These are phyloP conservation scores for Formicarius rufipectus DNA, from an alignment of 2,113 vertebrate species.

Conservation along the genomic window DNA sequence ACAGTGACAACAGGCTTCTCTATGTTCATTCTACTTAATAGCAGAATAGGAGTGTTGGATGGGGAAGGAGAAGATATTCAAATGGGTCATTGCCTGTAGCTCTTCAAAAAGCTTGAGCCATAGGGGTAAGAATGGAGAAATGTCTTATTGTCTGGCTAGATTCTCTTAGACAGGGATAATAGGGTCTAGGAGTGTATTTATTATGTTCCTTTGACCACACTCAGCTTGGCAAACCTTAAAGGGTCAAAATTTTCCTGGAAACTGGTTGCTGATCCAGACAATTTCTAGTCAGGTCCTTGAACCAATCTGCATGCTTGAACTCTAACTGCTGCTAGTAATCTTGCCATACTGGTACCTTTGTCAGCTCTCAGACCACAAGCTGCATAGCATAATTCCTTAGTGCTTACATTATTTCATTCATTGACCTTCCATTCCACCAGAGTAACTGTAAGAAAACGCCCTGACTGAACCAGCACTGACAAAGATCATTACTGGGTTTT, in stretches of 20 bases:
- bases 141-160: not conserved
- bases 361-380: not conserved
- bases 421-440: not conserved
- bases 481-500: not conserved
- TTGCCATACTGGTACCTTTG: not conserved
- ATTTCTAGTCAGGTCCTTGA: not conserved
- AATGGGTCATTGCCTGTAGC: not conserved
- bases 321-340: not conserved
- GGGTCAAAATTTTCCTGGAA: not conserved
- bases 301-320: fast-evolving
- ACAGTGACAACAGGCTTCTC: not conserved
- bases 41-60: not conserved
- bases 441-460: not conserved
- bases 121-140: not conserved
- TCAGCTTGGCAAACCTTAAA: not conserved
- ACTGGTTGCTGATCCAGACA: not conserved
- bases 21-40: not conserved
- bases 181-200: not conserved
- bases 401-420: not conserved
- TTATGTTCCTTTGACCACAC: not conserved
- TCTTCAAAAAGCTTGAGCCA: not conserved
- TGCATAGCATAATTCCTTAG: not conserved
- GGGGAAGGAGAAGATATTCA: not conserved
- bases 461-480: not conserved
- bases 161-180: not conserved